Base-by-base conservation (phyloP, 1,140 invertebrate genomes). In the Bacillus rossius region DNA sequence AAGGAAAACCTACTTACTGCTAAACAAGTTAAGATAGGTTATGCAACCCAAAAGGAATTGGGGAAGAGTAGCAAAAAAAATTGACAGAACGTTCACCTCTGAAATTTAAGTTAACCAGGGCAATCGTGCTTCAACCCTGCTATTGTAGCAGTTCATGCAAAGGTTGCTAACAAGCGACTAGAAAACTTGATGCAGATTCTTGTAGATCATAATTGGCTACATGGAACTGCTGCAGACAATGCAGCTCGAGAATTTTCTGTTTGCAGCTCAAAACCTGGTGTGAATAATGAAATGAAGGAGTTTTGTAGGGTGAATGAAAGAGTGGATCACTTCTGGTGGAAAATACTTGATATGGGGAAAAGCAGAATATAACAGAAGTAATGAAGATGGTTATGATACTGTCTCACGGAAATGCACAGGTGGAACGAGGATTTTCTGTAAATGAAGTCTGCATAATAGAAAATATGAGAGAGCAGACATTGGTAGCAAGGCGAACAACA, bases 351-450 rank as follows among this genome's bases (percentile, higher is more conserved):
- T n/a, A 13, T n/a, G 13, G 45, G 47, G 37, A 17, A 45, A 40
- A 17, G 47, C 29, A 60, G 0, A 20, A 57, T 40, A 26, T 48
- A 40, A 43, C 23, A 22, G 26, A 38, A 42, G 17, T 53, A 8
- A 51, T 38, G 42, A 50, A 38, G 45, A 13, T 16, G 5, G n/a
- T 61, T 5, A 17, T 62, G 37, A 34, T 48, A 13, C 40, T 60
- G 29, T 48, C 55, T 5, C 63, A 64, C 52, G 59, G 63, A 7
- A 64, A 64, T 53, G 59, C 62, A 23, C 49, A 47, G 8, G 41
- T 63, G 7, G 65, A 66, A 55, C 54, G 63, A 57, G 63, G 61
- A 22, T 63, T 66, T 48, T 66, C 63, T 3, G 51, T 64, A 2
- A 64, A 66, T 17, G 60, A 62, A 50, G 64, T 62, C 13, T 62